A percentile compares a stretch with the other conserved stretches of the same genome.
phyloP scores from a whole-genome alignment of 1,140 invertebrate species.

The Zaprionus nigranus region DNA sequence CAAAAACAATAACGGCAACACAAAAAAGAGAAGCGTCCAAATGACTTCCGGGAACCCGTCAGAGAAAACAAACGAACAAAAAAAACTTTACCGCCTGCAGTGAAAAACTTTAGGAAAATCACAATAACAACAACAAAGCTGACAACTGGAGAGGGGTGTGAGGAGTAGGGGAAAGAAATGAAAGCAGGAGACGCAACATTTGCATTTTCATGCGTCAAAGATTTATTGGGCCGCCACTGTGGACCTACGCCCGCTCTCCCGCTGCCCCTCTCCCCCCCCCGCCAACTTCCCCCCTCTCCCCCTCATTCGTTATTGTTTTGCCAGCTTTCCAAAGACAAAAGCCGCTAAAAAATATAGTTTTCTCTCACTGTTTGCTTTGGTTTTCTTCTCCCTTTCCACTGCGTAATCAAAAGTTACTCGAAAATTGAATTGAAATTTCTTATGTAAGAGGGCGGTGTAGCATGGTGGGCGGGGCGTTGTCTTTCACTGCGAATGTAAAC shows the following conservation, averaged over 20 bases:
- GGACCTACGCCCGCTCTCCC: background rate
- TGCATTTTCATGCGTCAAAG: conserved; percentile 73
- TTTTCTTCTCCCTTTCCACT: conserved; percentile 34
- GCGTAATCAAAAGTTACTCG: conserved; percentile 56
- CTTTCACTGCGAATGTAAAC: conserved; percentile 75
- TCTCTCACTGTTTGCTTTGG: conserved; percentile 42
- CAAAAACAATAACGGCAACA: conserved; percentile 29
- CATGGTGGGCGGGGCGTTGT: conserved; percentile 17
- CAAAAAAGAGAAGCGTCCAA: conserved; percentile 55
- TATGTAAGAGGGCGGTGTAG: conserved; percentile 41
- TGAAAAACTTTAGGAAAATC: conserved; percentile 48
- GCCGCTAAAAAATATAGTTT: conserved; percentile 50
- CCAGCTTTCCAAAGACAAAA: conserved; percentile 70
- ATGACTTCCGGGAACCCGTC: conserved; percentile 69
- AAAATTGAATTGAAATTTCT: conserved; percentile 67
- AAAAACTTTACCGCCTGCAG: conserved; percentile 10
- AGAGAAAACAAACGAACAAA: conserved; percentile 31
- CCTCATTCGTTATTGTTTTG: conserved; percentile 56
- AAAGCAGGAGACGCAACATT: conserved; percentile 69
- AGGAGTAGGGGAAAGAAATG: conserved; percentile 6
- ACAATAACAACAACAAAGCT: conserved; percentile 42
- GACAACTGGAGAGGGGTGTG: conserved; percentile 22
- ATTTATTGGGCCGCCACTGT: conserved; percentile 67
- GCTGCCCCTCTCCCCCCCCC: background rate
- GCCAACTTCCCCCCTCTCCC: conserved; percentile 6